Base-by-base conservation (phyloP, 1,140 invertebrate genomes). In the Oscheius sp. region DNA sequence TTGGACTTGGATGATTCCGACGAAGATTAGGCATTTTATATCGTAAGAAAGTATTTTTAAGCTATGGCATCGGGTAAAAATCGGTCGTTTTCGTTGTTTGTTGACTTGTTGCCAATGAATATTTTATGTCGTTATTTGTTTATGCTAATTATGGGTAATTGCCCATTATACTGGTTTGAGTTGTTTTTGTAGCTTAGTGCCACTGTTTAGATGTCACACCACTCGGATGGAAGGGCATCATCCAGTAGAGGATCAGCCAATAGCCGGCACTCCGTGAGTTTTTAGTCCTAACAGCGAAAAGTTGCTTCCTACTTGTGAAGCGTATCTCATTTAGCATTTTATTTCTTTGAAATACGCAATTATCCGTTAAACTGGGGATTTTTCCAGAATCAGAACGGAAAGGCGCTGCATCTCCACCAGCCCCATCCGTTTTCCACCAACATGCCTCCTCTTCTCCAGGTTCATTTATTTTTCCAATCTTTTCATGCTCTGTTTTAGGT, bases 401-500 rank as follows among this genome's bases (percentile, higher is more conserved):
- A 42, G 38, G 38, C 38, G 35, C n/a, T 35, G n/a, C n/a, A 52
- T n/a, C 35, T 45, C 2, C 35, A 36, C 38, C 23, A 46, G 3
- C 32, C 63, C 20, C 35, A 55, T 28, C 32, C 34, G 7, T 63
- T 32, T 35, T 58, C 59, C 18, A 29, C 72, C 23, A 76, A 58
- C 32, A 34, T 71, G 20, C 45, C 13, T 13, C 38, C 18, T 34
- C 45, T 4, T 34, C 42, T 61, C 26, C 35, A 72, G 36, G 68
- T 67, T 34, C 18, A n/a, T 23, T 31, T 10, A 15, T 38, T 35
- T 31, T 23, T 71, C 7, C 29, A 59, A 71, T 20, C n/a, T 31
- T 23, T 3, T 3, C 23, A 20, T 31, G n/a, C 28, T 35, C 18
- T 73, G 29, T 81, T n/a, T 64, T 62, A 79, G 72, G 76, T 83